Conservation (phyloP, 2,888 invertebrate species). For the Therioaphis trifolii region DNA sequence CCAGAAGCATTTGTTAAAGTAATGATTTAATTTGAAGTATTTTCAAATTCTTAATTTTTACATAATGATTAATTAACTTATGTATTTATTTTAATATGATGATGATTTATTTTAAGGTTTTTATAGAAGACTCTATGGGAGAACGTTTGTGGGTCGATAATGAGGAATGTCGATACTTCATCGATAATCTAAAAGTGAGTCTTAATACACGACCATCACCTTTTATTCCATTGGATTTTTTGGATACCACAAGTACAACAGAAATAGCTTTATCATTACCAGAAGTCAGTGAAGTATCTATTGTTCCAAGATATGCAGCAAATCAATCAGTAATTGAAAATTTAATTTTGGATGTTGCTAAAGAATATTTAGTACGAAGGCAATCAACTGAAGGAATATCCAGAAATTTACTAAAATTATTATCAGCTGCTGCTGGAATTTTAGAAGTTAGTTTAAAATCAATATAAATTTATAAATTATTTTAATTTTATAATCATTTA, state of each 20-base stretch:
- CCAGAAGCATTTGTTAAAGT: conserved; percentile 92
- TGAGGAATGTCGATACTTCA: conserved; percentile 88
- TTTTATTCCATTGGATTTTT: conserved; percentile 49
- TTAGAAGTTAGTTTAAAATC: conserved; percentile 75
- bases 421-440: conserved; percentile 87
- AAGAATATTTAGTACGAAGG: conserved; percentile 86
- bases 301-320: conserved; percentile 65
- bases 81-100: too few species aligned
- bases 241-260: conserved; percentile 41
- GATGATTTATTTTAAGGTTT: conserved; percentile 73
- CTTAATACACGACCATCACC: conserved; percentile 85
- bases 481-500: background rate
- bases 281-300: conserved; percentile 46
- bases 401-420: conserved; percentile 85
- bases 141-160: conserved; percentile 95
- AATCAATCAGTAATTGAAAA: conserved; percentile 79
- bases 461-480: conserved; percentile 10
- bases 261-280: conserved; percentile 8
- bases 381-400: conserved; percentile 89
- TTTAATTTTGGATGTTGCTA: conserved; percentile 85
- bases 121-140: conserved; percentile 93
- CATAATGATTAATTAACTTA: conserved; percentile 2
- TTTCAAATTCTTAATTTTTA: background rate
- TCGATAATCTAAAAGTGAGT: conserved; percentile 89
- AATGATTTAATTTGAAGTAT: conserved; percentile 57